These are phyloP conservation scores for Eulemur mongoz DNA, from an alignment of 2,797 vertebrate genomes.

Conservation along the genomic window DNA sequence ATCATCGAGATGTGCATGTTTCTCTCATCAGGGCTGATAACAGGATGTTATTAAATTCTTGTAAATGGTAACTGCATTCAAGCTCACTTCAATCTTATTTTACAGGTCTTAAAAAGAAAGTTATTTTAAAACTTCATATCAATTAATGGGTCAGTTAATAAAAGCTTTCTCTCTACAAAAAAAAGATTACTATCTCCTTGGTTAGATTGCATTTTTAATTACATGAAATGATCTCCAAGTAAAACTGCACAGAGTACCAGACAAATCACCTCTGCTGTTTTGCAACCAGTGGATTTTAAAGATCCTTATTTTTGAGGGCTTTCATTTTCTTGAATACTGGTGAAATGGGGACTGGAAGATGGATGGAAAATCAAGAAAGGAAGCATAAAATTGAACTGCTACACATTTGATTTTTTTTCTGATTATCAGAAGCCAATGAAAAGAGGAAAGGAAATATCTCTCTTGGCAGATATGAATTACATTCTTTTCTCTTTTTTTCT, in stretches of 20 bases:
- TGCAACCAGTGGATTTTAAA: slow-evolving; percentile 23
- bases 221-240: slow-evolving; percentile 11
- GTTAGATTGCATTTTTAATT: slow-evolving; percentile 57
- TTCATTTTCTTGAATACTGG: slow-evolving; percentile 45
- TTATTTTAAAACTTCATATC: slow-evolving; percentile 59
- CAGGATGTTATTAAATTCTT: background rate
- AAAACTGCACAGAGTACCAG: background rate
- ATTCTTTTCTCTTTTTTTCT: slow-evolving; percentile 1
- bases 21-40: slow-evolving; percentile 9
- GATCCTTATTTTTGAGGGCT: slow-evolving; percentile 13
- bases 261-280: slow-evolving; percentile 30
- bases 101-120: slow-evolving; percentile 46
- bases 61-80: slow-evolving; percentile 20
- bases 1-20: background rate
- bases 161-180: slow-evolving; percentile 41
- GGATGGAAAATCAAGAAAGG: slow-evolving; percentile 55
- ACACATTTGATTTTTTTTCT: slow-evolving; percentile 36
- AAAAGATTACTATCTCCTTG: slow-evolving; percentile 9
- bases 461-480: slow-evolving; percentile 55
- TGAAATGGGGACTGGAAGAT: slow-evolving; percentile 11
- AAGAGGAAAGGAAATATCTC: slow-evolving; percentile 26
- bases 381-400: slow-evolving; percentile 47
- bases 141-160: slow-evolving; percentile 51
- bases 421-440: slow-evolving; percentile 62
- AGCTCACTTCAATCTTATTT: slow-evolving; percentile 38